These are phyloP conservation scores for Esox niger DNA, from an alignment of 2,113 vertebrate genomes.

Conservation along the genomic window DNA sequence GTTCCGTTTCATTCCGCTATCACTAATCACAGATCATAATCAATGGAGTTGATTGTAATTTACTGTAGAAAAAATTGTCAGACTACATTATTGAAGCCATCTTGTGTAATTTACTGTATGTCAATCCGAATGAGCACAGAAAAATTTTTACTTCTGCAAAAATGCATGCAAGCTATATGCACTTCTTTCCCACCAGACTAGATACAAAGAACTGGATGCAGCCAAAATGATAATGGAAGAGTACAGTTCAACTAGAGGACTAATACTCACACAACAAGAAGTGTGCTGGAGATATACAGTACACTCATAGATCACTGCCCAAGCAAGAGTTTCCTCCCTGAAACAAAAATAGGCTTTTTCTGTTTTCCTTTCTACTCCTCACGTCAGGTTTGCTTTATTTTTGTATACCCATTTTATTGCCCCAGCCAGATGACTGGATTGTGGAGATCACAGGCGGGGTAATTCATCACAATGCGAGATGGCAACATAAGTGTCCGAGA, in stretches of 20 bases:
- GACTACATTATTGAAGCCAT: no score
- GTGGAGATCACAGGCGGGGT: slow-evolving; percentile 30
- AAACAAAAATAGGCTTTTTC: slow-evolving; percentile 20
- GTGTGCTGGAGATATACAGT: slow-evolving; percentile 2
- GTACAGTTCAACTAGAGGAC: not conserved
- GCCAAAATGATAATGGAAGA: not conserved
- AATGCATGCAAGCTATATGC: no score
- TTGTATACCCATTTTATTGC: slow-evolving; percentile 24
- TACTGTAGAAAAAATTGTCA: no score
- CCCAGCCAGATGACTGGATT: slow-evolving; percentile 33
- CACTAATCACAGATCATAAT: no score
- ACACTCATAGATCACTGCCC: slow-evolving; percentile 9
- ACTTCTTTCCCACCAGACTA: not conserved
- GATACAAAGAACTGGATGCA: not conserved
- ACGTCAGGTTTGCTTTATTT: slow-evolving; percentile 29
- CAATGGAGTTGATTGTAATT: no score
- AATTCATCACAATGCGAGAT: slow-evolving; percentile 34
- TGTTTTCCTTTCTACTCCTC: not conserved
- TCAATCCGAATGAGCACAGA: no score
- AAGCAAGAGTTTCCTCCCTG: not conserved
- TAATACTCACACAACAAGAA: slow-evolving; percentile 8
- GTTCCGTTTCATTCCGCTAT: no score
- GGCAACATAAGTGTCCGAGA: slow-evolving; percentile 44
- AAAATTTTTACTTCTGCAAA: no score
- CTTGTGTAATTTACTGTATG: no score